phyloP scores from a whole-genome alignment of 2,113 vertebrate species.

The Archilochus colubris region DNA sequence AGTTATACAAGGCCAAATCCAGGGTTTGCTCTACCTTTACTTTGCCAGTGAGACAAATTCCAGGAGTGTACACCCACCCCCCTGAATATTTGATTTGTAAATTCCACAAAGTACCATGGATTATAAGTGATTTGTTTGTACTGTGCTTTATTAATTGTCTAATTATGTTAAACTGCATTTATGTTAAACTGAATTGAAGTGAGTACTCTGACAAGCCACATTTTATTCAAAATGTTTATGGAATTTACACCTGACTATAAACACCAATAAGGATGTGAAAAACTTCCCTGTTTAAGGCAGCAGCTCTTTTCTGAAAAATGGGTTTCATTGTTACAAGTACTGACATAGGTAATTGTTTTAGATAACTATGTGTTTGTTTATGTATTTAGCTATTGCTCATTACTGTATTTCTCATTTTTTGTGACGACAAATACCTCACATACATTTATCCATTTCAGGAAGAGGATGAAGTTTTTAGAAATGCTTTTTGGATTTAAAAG shows the following conservation, averaged over 20 bases:
- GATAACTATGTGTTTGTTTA: background rate
- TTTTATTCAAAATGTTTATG: background rate
- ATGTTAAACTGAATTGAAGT: background rate
- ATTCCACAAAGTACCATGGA: background rate
- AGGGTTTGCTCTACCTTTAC: background rate
- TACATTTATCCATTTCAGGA: background rate
- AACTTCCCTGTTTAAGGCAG: background rate
- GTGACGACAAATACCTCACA: background rate
- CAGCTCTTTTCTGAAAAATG: background rate
- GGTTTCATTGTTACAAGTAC: background rate
- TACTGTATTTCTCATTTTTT: background rate
- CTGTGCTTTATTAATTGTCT: background rate
- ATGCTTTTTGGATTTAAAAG: background rate
- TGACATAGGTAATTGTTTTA: background rate
- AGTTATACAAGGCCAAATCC: background rate
- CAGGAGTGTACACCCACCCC: background rate
- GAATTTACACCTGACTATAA: background rate
- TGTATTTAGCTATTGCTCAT: background rate
- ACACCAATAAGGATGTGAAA: background rate
- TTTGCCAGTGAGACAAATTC: background rate
- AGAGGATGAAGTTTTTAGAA: background rate
- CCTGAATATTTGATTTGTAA: background rate
- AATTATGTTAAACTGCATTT: background rate
- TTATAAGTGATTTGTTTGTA: background rate
- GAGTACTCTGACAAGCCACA: background rate